Evolutionary conservation across 2,797 vertebrate species (phyloP).

Genomic region (Peromyscus aztecus): DNA sequence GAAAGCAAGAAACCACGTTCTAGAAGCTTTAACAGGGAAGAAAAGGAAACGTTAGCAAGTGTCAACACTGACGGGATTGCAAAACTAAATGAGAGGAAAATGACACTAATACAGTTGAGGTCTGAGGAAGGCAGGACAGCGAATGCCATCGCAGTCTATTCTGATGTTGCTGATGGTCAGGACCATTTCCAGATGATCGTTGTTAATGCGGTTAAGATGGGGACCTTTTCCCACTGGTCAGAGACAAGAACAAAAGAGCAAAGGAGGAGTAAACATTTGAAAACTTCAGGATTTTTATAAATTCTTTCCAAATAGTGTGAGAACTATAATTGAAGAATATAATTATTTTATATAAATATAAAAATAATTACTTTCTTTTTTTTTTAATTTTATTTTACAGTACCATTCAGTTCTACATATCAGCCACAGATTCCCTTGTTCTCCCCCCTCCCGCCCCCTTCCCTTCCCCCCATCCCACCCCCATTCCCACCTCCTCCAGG

Average conservation of each 20-base stretch:
- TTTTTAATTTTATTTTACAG: too few species aligned
- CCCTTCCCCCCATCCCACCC: too few species aligned
- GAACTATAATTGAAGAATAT: neutral
- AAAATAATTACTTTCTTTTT: too few species aligned
- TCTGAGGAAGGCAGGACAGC: constrained; percentile 40
- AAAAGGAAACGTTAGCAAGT: constrained; percentile 4
- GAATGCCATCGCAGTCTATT: constrained; percentile 51
- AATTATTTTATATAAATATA: too few species aligned
- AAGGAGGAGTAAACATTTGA: constrained; percentile 36
- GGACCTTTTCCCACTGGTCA: constrained; percentile 50
- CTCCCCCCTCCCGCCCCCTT: too few species aligned
- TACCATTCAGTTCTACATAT: too few species aligned
- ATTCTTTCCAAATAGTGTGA: constrained; percentile 28
- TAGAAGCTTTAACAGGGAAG: constrained; percentile 9
- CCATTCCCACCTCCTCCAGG: too few species aligned
- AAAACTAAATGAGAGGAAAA: neutral
- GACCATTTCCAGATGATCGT: constrained; percentile 66
- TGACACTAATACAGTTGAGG: neutral
- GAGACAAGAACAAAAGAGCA: constrained; percentile 57
- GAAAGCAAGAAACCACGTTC: constrained; percentile 35
- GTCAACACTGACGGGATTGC: neutral
- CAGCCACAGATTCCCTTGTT: too few species aligned
- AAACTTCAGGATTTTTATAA: constrained; percentile 54
- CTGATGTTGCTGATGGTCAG: constrained; percentile 35
- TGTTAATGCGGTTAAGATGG: constrained; percentile 36